Base-by-base conservation (phyloP, 37 sponge, comb jelly and placozoan genomes). In the Crambe crambe region DNA sequence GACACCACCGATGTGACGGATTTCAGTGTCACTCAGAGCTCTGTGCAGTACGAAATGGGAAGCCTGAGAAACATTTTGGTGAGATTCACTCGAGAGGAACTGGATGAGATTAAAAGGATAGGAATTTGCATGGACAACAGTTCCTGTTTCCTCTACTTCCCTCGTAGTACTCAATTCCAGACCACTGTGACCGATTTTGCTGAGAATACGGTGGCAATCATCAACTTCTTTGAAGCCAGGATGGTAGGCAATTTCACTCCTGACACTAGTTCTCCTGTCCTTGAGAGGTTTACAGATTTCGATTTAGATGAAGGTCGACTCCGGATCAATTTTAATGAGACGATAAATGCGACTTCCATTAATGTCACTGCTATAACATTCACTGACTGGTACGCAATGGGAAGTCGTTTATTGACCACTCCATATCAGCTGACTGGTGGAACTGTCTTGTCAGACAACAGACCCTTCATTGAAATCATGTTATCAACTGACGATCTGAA, bases 91-190 rank as follows among this genome's bases (percentile, higher is more conserved):
- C 60, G 73, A 17, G 75, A 67, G 25, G 91, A 94, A 30, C 41
- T 94, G 76, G 87, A 94, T 77, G 83, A 91, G 56, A 77, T 94
- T 68, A 90, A 94, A 69, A 44, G 83, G 26, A 78, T 73, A 5
- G 68, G 62, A 32, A 35, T 92, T 18, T 92, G 92, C 47, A n/a
- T 73, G 4, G 73, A 80, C 37, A 81, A 84, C 31, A 10, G 23
- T 2, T 76, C 81, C 30, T 92, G 92, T 66, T 85, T 47, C 42
- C 57, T 81, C 26, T 68, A 58, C 62, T 91, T 91, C 74, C 86
- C 89, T 22, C 62, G 37, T 3, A 56, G 37, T 25, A n/a, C n/a
- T 17, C 43, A 41, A 1, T 22, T 9, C 15, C 69, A 73, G 10
- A 17, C 41, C 47, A 79, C 73, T 56, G 36, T 94, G 38, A 72